Base-by-base conservation (phyloP, 2,888 invertebrate genomes). In the Linnaemya tessellans region DNA sequence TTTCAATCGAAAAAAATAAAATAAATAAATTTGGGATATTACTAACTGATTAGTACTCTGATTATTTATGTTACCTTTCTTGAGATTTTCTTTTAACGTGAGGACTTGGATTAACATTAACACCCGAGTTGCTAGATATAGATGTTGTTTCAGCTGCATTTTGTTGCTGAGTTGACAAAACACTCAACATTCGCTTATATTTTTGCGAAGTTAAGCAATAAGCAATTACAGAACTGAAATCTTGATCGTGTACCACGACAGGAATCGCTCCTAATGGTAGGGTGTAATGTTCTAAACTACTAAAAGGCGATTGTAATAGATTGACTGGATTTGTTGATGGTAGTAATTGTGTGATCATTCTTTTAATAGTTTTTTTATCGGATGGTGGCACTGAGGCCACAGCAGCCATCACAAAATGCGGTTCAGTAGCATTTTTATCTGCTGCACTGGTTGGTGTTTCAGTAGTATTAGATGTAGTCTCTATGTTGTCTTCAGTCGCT, bases 211-310 rank as follows among this genome's bases (percentile, higher is more conserved):
- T 95, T 25, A 98, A 92, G 0, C 97, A 95, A 90, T 97, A 97
- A 0, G 97, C 97, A 83, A 98, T 96, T 71, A 98, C 96, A 0
- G 97, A 97, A 87, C 97, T 96, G 0, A 96, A 95, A 91, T 97
- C 97, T 54, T 94, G 94, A 90, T 97, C 97, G 88, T 95, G 95
- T 0, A 97, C 96, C 1, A 96, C 94, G n/a, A 96, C 93, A 0
- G 95, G 95, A n/a, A 95, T 92, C 79, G 89, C 92, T 84, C 95
- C 95, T 20, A 94, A 89, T 0, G 95, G 95, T 25, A 96, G 91
- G 7, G 95, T 93, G 89, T 96, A 94, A 92, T 97, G 97, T 89
- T 97, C 97, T 86, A 94, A 94, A 0, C 93, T 88, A 15, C 94
- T 93, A 88, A 96, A 94, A 1, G 96, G 96, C 84, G 94, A 94